Evolutionary conservation across 2,888 invertebrate species (phyloP).

Genomic region (Eremobia ochroleuca): DNA sequence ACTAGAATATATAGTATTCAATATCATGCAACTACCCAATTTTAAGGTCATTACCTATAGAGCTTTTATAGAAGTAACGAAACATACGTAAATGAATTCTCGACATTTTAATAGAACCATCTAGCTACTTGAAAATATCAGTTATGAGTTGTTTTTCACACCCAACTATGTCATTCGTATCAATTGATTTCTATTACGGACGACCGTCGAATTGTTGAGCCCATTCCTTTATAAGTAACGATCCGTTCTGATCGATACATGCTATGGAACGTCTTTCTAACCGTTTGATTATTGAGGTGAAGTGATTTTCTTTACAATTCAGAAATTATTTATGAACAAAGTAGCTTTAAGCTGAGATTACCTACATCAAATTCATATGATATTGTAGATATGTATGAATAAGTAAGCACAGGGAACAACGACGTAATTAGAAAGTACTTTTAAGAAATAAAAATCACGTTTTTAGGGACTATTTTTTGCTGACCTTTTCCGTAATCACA

Average conservation of each 20-base stretch:
- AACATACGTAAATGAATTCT: conserved; percentile 4
- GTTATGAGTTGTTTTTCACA: conserved; percentile 41
- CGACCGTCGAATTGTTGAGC: conserved; percentile 60
- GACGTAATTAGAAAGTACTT: not conserved
- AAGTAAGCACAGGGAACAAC: not conserved
- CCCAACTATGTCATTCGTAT: conserved; percentile 45
- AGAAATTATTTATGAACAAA: conserved; percentile 34
- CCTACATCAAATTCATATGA: not conserved
- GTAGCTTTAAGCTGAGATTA: conserved; percentile 17
- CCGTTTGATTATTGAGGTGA: conserved; percentile 32
- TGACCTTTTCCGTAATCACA: not conserved
- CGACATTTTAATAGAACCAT: conserved; percentile 27
- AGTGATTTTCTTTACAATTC: conserved; percentile 26
- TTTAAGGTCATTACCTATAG: no score
- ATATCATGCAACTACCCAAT: no score
- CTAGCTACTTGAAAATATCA: conserved; percentile 20
- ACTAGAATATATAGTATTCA: no score
- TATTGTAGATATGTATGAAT: not conserved
- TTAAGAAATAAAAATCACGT: not conserved
- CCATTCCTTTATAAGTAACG: conserved; percentile 57
- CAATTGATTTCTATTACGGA: conserved; percentile 59
- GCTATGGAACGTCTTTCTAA: conserved; percentile 39
- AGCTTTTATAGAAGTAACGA: conserved; percentile 16
- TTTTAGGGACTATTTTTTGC: not conserved
- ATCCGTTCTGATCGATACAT: conserved; percentile 46